Evolutionary conservation across 2,888 invertebrate species (phyloP), one percentile per base, ranked within the genome.

Genomic region (Acronicta alni): DNA sequence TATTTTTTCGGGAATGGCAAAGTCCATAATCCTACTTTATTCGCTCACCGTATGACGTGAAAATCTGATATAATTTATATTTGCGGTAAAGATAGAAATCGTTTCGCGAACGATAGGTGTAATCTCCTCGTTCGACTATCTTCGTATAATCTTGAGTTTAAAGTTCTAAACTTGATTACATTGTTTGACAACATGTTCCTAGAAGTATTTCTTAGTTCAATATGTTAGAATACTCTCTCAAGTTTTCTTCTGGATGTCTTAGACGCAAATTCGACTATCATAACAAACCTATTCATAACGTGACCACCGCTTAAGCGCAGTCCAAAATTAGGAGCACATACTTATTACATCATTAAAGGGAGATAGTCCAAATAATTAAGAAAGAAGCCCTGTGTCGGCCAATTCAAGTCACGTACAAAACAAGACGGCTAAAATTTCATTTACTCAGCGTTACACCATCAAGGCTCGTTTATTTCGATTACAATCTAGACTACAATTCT

Each of bases 121-220:
- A 72, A 71, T 73, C 74, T 47, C 32, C 43, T 32, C 8, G 48
- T 64, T 54, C 60, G n/a, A 15, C 60, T 54, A 43, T 58, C 45
- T 58, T 42, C 35, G 47, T 46, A 45, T 47, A 54, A 61, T 68
- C 74, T 68, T 62, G 56, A 53, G 18, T 43, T n/a, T n/a, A n/a
- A n/a, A n/a, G n/a, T n/a, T n/a, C n/a, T n/a, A n/a, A n/a, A n/a
- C n/a, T n/a, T n/a, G n/a, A n/a, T n/a, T n/a, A n/a, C n/a, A n/a
- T n/a, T n/a, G n/a, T n/a, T n/a, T n/a, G n/a, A n/a, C n/a, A n/a
- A n/a, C 46, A 43, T 46, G 41, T 57, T 75, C 77, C 77, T 75
- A 75, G 70, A 70, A 74, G 69, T 75, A 55, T 66, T 20, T 20
- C 5, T 20, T 20, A 20, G 20, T 4, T 20, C 20, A 20, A 5